Evolutionary conservation across 2,888 invertebrate species (phyloP), one percentile per base, ranked within the genome.

Genomic region (Meliscaeva auricollis): DNA sequence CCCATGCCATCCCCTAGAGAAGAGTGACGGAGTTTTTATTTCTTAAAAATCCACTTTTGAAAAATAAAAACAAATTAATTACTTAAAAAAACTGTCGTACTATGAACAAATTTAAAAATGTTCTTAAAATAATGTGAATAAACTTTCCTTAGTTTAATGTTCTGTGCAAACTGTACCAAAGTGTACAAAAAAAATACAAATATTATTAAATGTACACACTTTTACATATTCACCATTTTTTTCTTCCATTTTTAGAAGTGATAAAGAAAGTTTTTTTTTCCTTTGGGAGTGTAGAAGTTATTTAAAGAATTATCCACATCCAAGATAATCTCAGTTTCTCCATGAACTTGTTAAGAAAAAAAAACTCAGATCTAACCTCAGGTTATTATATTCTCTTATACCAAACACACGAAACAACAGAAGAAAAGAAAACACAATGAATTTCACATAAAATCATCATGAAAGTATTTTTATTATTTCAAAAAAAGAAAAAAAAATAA

Each of bases 381-480:
- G 50, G 66, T 50, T 66, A 66, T 66, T 66, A 50, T 66, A 35
- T 4, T n/a, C 30, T n/a, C 8, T 50, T n/a, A 38, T 7, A 9
- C 32, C 26, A 26, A 2, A 26, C 26, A 26, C 26, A 35, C 15
- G 17, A 17, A 58, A 11, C 0, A 44, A 62, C 38, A 38, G 13
- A 38, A 38, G 38, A 15, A 15, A 15, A 22, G 2, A 44, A 30
- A 46, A 30, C 5, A 20, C 41, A 62, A 64, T 15, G 26, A 66
- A 48, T 30, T 48, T 64, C 48, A 64, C 7, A 50, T 15, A 20
- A 50, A 66, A 66, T 48, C 35, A 50, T 46, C 30, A 66, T 50
- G 35, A 50, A 38, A 38, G 17, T 48, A 20, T 35, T 50, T 32
- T 30, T 46, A 32, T 64, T 30, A 30, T 9, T 35, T 20, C 1